Evolutionary conservation across 2,113 vertebrate genomes (phyloP), one percentile per base, ranked within the genome.

Genomic region (Neotragus moschatus): DNA sequence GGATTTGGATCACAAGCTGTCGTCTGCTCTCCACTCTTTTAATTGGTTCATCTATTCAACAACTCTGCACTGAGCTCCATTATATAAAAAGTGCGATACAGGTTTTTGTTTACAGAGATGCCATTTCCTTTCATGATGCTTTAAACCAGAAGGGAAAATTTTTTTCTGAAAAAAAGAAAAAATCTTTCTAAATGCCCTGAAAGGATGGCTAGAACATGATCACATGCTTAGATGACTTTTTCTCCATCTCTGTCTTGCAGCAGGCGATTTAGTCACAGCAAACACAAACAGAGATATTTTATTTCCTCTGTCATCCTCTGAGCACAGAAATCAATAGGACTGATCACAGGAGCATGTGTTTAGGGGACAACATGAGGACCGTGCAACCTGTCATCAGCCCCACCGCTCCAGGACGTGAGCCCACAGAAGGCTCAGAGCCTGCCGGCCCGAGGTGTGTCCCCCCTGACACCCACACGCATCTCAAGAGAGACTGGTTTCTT

Each of bases 121-220:
- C 25, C 30, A 28, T 96, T 98, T 97, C 95, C 94, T 75, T 66
- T 43, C 19, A 21, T 6, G 30, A 81, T 49, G 30, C 5, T 39
- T 93, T 56, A 63, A 97, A 85, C 43, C 94, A 91, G 9, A 94
- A 97, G 21, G 55, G 26, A 58, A 94, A 73, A 49, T 1, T 2
- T 77, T 84, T 90, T 19, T 89, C 58, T 3, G 17, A 55, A 51
- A 81, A 70, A 75, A 43, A 43, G 4, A 61, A 80, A 87, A 61
- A 55, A 21, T 26, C 81, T 77, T 96, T 97, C 56, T 56, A 82
- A 90, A 90, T 97, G 94, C 96, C 84, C 23, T 75, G 81, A 43
- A 28, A 98, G 92, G 90, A 81, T 6, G 89, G 66, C 53, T 93
- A 93, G 89, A 93, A 98, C 96, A 80, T 9, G 97, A 93, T 61